These are phyloP conservation scores for Boloria selene DNA, from an alignment of 2,888 invertebrate species.

Conservation along the genomic window DNA sequence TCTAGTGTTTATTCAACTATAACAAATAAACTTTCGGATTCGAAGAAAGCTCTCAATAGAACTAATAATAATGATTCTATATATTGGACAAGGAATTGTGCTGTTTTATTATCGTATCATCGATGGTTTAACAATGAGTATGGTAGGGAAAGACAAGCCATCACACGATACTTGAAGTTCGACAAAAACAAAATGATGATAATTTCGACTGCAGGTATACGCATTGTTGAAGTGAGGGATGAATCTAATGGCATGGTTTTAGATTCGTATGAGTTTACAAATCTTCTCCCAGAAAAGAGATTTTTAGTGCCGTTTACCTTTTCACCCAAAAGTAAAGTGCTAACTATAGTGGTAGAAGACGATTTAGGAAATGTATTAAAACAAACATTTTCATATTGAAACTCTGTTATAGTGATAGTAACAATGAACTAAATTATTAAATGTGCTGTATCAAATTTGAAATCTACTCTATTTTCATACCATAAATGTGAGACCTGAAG, in stretches of 20 bases:
- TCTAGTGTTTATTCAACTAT: slow-evolving; percentile 77
- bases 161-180: slow-evolving; percentile 77
- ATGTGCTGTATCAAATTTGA: slow-evolving; percentile 10
- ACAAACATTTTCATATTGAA: slow-evolving; percentile 81
- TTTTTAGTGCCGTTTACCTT: slow-evolving; percentile 81
- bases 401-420: slow-evolving; percentile 51
- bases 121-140: slow-evolving; percentile 82
- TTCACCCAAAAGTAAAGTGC: slow-evolving; percentile 72
- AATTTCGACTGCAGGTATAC: slow-evolving; percentile 83
- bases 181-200: slow-evolving; percentile 83
- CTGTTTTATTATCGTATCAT: slow-evolving; percentile 85
- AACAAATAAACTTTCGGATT: slow-evolving; percentile 71
- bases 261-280: slow-evolving; percentile 84
- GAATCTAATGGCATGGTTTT: slow-evolving; percentile 83
- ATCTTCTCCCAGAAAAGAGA: slow-evolving; percentile 80
- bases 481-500: slow-evolving; percentile 16
- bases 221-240: slow-evolving; percentile 85
- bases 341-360: slow-evolving; percentile 86
- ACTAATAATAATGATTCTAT: slow-evolving; percentile 80
- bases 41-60: slow-evolving; percentile 69
- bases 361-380: slow-evolving; percentile 86
- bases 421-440: slow-evolving; percentile 4
- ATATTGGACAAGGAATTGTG: slow-evolving; percentile 85
- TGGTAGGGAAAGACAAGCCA: slow-evolving; percentile 79
- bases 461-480: slow-evolving; percentile 26